These are phyloP conservation scores for Leucoraja ocellata DNA, from an alignment of 2,797 vertebrate genomes.

Conservation along the genomic window DNA sequence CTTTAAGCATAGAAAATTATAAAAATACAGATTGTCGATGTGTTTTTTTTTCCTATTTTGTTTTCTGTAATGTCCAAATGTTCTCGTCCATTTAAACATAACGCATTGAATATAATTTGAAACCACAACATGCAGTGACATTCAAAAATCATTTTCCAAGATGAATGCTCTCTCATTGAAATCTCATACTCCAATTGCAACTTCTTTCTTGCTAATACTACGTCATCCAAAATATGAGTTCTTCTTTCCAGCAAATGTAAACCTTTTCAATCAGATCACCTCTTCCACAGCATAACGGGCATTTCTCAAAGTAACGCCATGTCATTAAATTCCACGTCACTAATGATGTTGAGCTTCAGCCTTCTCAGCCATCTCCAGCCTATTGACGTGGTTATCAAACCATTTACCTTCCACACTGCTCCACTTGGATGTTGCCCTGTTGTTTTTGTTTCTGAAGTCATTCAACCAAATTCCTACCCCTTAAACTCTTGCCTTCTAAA, in stretches of 20 bases:
- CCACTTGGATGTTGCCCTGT: neutral
- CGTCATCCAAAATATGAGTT: neutral
- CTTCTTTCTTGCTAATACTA: neutral
- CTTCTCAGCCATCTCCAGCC: neutral
- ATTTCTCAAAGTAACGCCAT: neutral
- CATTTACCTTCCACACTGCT: neutral
- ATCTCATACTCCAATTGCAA: neutral
- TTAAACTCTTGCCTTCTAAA: too few relatives aligned
- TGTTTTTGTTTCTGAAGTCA: too few relatives aligned
- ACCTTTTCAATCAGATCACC: neutral
- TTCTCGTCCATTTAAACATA: neutral
- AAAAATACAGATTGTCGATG: neutral
- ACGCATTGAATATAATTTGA: neutral
- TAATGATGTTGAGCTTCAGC: neutral
- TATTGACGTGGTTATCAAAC: neutral
- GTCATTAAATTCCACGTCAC: neutral
- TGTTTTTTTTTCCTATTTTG: neutral
- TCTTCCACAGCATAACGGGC: neutral
- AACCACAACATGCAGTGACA: neutral
- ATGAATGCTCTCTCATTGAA: neutral
- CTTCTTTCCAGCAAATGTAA: neutral
- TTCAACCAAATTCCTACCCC: too few relatives aligned
- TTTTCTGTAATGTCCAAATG: neutral
- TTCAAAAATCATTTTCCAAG: neutral
- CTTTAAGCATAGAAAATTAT: neutral